phyloP scores from a whole-genome alignment of 2,797 vertebrate genomes.

The Petrocephalus sullivani region DNA sequence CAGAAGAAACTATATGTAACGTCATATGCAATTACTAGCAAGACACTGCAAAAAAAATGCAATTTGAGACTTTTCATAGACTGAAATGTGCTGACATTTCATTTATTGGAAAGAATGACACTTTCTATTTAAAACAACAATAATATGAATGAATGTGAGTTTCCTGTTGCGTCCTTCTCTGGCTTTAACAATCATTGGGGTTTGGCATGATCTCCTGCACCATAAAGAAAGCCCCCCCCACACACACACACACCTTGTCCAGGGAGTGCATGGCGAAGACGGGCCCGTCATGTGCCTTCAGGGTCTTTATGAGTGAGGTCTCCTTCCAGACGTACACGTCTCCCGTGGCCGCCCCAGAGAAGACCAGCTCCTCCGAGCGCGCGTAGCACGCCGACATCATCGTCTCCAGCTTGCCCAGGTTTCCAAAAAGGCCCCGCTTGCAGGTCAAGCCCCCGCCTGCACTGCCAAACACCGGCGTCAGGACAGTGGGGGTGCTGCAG shows the following conservation, averaged over 20 bases:
- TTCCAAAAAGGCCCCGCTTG: conserved; percentile 80
- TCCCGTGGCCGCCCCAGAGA: conserved; percentile 86
- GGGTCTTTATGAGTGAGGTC: conserved; percentile 76
- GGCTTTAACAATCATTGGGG: background rate
- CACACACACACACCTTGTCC: conserved; percentile 74
- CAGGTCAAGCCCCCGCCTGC: conserved; percentile 86
- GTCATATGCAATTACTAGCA: background rate
- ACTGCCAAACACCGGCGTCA: background rate
- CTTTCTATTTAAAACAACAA: background rate
- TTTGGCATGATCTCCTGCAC: background rate
- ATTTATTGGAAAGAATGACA: background rate
- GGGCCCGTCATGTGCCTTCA: conserved; percentile 92
- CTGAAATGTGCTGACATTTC: background rate
- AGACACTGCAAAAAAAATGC: background rate
- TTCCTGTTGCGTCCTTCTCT: background rate
- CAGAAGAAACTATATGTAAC: background rate
- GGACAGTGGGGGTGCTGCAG: background rate
- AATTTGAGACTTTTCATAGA: background rate
- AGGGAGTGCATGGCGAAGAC: conserved; percentile 92
- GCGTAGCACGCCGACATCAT: conserved; percentile 96
- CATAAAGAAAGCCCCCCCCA: background rate
- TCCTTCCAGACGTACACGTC: conserved; percentile 96
- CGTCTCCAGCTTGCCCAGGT: conserved; percentile 78
- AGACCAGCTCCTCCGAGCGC: conserved; percentile 80
- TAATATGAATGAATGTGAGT: background rate